Evolutionary conservation across 2,888 invertebrate genomes (phyloP), one percentile per base, ranked within the genome.

Genomic region (Drosophila pseudotakahashii): DNA sequence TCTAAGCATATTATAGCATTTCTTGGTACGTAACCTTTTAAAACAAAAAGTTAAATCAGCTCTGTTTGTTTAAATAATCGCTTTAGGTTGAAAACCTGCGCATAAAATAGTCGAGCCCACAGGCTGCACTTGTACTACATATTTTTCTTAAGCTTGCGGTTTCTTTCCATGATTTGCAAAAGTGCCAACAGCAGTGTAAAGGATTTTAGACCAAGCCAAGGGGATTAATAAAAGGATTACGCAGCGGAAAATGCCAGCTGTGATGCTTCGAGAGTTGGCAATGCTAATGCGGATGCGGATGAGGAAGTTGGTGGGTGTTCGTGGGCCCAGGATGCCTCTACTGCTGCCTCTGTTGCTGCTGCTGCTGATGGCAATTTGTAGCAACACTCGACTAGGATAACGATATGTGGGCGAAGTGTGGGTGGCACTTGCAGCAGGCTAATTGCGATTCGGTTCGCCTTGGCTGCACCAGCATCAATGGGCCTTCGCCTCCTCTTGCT

Each of bases 201-300:
- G 81, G 80, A 85, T 83, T 82, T 89, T 86, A 78, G 78, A 75
- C 76, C 83, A 86, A 85, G 86, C 88, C 81, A 85, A 74, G 77
- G 82, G 83, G 88, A 88, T 88, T 89, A 89, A 89, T 89, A 88
- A 88, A 88, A 87, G 89, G 88, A 88, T 88, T 89, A 87, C 89
- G 85, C 77, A 85, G 80, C 89, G 87, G 85, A 88, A 88, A 89
- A 83, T 83, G 81, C 87, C 88, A 88, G 88, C 89, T 88, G 88
- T 75, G 88, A 60, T 83, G 80, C 74, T 79, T 61, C 59, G 63
- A 72, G 77, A 81, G 66, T 81, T 78, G 79, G 79, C 82, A 71
- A 61, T 76, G 75, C 59, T 66, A 79, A 67, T 76, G 79, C 75
- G 61, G 67, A 78, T 72, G 71, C n/a, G 60, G 55, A 51, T 77